Percentiles rank a stretch among this genome's conserved stretches.
Evolutionary conservation across 2,888 invertebrate species (phyloP).

Genomic region (Aphrophora alni): DNA sequence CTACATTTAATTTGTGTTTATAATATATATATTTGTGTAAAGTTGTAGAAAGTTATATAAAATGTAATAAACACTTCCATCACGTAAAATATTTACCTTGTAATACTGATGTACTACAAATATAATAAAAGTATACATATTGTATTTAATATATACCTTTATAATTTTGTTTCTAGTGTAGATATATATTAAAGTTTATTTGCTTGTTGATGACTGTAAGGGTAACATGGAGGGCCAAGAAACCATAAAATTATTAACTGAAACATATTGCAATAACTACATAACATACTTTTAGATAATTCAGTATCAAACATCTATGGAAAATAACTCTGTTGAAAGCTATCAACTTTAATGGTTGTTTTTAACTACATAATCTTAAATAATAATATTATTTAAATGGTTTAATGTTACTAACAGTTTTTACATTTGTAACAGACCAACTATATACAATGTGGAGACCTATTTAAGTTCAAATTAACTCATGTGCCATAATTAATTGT

Average conservation of each 20-base stretch:
- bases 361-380: no score
- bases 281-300: neutral
- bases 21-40: neutral
- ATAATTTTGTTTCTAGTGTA: neutral
- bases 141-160: neutral
- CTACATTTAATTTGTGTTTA: neutral
- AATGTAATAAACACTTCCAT: neutral
- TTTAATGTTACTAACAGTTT: no score
- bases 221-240: neutral
- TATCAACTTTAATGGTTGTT: no score
- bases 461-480: no score
- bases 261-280: neutral
- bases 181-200: neutral
- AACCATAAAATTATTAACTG: neutral
- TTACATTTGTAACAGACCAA: no score
- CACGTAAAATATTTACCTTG: neutral
- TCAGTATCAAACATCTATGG: no score
- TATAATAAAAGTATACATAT: neutral
- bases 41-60: neutral
- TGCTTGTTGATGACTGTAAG: neutral
- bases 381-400: no score
- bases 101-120: neutral
- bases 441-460: no score
- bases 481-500: no score
- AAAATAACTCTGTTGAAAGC: no score